phyloP scores from a whole-genome alignment of 2,888 invertebrate species.

The Agriotes lineatus region DNA sequence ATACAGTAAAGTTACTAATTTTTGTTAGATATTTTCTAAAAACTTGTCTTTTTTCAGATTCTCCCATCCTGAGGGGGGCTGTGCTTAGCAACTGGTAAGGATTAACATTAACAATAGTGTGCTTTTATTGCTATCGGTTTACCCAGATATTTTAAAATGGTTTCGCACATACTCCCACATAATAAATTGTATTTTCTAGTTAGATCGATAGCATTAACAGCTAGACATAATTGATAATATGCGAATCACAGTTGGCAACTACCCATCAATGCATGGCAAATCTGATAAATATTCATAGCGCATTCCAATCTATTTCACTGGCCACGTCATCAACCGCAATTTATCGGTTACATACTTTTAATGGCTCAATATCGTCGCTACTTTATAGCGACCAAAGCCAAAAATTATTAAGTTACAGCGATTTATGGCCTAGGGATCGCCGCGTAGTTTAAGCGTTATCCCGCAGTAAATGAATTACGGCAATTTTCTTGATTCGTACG shows the following conservation, averaged over 20 bases:
- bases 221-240: background rate
- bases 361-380: background rate
- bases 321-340: background rate
- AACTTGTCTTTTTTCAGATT: constrained; percentile 2
- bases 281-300: background rate
- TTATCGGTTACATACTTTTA: background rate
- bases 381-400: background rate
- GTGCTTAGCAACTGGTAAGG: constrained; percentile 4
- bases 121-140: too few species aligned
- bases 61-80: background rate
- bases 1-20: too few species aligned
- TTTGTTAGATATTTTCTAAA: too few species aligned
- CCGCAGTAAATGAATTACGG: constrained; percentile 12
- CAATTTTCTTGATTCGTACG: constrained; percentile 16
- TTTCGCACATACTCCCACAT: too few species aligned
- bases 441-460: background rate
- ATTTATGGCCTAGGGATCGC: background rate
- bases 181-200: too few species aligned
- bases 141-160: too few species aligned
- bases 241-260: constrained; percentile 21
- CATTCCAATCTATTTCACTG: background rate
- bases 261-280: background rate
- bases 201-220: too few species aligned
- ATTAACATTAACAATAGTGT: background rate
- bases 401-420: background rate